These are phyloP conservation scores for Euzetes globulus DNA, from an alignment of 2,888 invertebrate genomes.

Conservation along the genomic window DNA sequence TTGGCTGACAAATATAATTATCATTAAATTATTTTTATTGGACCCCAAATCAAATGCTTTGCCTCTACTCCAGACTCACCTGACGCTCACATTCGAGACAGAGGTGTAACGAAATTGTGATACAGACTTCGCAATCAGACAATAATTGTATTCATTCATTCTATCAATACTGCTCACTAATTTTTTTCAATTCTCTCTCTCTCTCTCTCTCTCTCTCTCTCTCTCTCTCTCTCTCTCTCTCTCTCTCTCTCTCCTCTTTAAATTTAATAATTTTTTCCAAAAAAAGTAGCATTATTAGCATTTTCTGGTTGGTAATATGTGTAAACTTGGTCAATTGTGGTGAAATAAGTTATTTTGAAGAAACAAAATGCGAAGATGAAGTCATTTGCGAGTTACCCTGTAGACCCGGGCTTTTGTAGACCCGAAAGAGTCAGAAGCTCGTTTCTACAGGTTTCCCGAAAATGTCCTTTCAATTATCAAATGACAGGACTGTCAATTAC, in stretches of 20 bases:
- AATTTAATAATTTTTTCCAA: too few species aligned
- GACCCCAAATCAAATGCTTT: not conserved
- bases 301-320: too few species aligned
- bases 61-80: not conserved
- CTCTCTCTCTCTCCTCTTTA: not conserved
- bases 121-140: not conserved
- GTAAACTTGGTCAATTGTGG: too few species aligned
- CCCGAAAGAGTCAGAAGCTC: slow-evolving; percentile 76
- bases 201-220: not conserved
- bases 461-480: slow-evolving; percentile 55
- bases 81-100: not conserved
- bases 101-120: slow-evolving; percentile 18
- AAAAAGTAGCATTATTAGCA: too few species aligned
- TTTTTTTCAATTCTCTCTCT: not conserved
- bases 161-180: not conserved
- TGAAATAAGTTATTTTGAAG: too few species aligned
- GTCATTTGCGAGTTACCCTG: slow-evolving; percentile 97
- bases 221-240: not conserved
- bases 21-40: slow-evolving; percentile 18
- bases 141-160: not conserved
- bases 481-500: not conserved
- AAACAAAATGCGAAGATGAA: not conserved
- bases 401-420: slow-evolving; percentile 99
- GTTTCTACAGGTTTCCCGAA: slow-evolving; percentile 99
- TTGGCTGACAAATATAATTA: slow-evolving; percentile 26